Conservation (phyloP, 92 coral and sea anemone species). For the Epizoanthus stellaris region DNA sequence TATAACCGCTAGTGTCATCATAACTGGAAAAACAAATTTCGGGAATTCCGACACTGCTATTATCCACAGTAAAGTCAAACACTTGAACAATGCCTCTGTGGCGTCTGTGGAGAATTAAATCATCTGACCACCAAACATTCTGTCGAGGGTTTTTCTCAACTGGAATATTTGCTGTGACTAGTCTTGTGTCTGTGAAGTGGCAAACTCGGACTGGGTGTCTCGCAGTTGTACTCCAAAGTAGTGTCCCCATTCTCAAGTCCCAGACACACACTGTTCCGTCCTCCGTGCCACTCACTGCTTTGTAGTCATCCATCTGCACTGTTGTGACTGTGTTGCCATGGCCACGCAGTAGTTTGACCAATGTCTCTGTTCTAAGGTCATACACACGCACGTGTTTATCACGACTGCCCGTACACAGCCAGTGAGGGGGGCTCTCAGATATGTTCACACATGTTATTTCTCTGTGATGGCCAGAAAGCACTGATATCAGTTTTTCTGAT, state of each 20-base stretch:
- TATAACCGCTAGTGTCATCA: constrained; percentile 92
- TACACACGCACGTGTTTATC: constrained; percentile 88
- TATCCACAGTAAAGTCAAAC: constrained; percentile 76
- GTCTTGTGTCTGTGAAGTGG: constrained; percentile 68
- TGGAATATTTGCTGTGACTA: constrained; percentile 88
- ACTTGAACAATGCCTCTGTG: constrained; percentile 82
- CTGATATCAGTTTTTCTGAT: constrained; percentile 66
- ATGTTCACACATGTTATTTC: constrained; percentile 92
- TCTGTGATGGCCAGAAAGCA: constrained; percentile 81
- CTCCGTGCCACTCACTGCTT: constrained; percentile 92
- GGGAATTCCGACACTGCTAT: constrained; percentile 78
- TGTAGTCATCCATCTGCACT: constrained; percentile 94
- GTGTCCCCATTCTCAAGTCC: constrained; percentile 90
- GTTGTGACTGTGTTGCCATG: constrained; percentile 81
- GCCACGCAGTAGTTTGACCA: constrained; percentile 77
- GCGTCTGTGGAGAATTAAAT: constrained; percentile 89
- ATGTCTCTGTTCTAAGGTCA: constrained; percentile 82
- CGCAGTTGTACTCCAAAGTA: constrained; percentile 88
- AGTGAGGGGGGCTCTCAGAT: constrained; percentile 65
- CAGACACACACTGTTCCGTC: constrained; percentile 92
- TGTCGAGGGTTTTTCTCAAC: constrained; percentile 70
- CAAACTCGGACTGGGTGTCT: constrained; percentile 90
- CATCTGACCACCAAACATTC: constrained; percentile 92
- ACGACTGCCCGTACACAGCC: constrained; percentile 86
- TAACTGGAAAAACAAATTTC: constrained; percentile 89